Evolutionary conservation across 1,140 invertebrate genomes (phyloP).

Genomic region (Brachionus rubens): DNA sequence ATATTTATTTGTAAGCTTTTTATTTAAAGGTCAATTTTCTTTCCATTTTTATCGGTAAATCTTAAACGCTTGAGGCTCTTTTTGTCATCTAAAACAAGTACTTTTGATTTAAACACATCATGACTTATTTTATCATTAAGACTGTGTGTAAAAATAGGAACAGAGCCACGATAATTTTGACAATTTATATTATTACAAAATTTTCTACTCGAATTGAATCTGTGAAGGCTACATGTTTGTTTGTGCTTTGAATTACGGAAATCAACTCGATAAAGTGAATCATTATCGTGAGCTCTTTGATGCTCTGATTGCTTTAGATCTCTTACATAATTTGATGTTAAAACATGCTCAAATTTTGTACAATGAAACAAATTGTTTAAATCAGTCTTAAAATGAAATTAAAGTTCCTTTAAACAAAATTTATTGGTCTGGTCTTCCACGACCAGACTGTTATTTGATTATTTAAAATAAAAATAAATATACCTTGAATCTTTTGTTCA

Average conservation of each 20-base stretch:
- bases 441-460: too few relatives aligned
- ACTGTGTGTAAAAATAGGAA: not conserved
- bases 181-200: slow-evolving; percentile 26
- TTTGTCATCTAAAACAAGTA: not conserved
- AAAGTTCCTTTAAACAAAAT: not conserved
- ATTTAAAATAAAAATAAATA: not conserved
- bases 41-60: slow-evolving; percentile 4
- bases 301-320: not conserved
- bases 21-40: not conserved
- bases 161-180: slow-evolving; percentile 11
- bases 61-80: not conserved
- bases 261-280: not conserved
- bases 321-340: slow-evolving; percentile 5
- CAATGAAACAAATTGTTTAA: not conserved
- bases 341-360: not conserved
- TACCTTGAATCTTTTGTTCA: slow-evolving; percentile 78
- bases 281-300: slow-evolving; percentile 9
- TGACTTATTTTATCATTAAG: not conserved
- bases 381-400: slow-evolving; percentile 1
- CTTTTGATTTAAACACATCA: not conserved
- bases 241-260: not conserved
- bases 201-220: not conserved
- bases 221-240: slow-evolving; percentile 4
- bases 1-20: too few relatives aligned
- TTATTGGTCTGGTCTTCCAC: too few relatives aligned